Percentiles rank a stretch among this genome's conserved stretches.
phyloP scores from a whole-genome alignment of 2,888 invertebrate genomes.

The Dryocosmus kuriphilus region DNA sequence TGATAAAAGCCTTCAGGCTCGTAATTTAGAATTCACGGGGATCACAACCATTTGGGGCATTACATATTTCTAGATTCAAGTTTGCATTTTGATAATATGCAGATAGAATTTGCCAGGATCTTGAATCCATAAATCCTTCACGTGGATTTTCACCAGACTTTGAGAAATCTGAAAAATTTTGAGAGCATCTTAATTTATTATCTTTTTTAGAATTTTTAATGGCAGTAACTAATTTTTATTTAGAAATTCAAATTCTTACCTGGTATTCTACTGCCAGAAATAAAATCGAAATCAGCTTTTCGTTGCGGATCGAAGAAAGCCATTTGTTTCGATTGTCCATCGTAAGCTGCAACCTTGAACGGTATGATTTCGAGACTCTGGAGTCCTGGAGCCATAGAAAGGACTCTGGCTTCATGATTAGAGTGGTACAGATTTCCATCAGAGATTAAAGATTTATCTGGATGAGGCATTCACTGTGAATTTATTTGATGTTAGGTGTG shows the following conservation, averaged over 20 bases:
- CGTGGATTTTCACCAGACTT: conserved; percentile 92
- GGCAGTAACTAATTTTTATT: no score
- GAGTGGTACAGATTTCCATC: conserved; percentile 94
- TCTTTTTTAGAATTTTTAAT: no score
- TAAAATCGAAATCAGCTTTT: conserved; percentile 96
- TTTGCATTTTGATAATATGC: conserved; percentile 84
- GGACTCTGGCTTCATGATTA: conserved; percentile 92
- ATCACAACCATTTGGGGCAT: no score
- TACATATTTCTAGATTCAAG: background rate
- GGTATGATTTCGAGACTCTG: conserved; percentile 95
- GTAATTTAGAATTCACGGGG: no score
- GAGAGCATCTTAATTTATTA: conserved; percentile 6
- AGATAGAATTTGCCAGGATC: conserved; percentile 93
- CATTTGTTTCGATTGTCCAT: conserved; percentile 89
- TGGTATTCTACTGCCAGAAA: conserved; percentile 96
- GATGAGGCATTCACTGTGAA: conserved; percentile 97
- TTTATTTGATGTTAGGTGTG: no score
- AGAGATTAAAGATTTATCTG: conserved; percentile 80
- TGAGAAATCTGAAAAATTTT: conserved; percentile 81
- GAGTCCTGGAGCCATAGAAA: conserved; percentile 95
- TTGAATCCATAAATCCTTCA: conserved; percentile 96
- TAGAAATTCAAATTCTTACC: conserved; percentile 77
- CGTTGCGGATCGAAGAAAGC: conserved; percentile 93
- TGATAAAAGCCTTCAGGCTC: no score
- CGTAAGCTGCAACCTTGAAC: conserved; percentile 98